Percentiles rank a stretch among this genome's conserved stretches.
These are phyloP conservation scores for Myotis brandtii DNA, from an alignment of 2,113 vertebrate species.

Conservation along the genomic window DNA sequence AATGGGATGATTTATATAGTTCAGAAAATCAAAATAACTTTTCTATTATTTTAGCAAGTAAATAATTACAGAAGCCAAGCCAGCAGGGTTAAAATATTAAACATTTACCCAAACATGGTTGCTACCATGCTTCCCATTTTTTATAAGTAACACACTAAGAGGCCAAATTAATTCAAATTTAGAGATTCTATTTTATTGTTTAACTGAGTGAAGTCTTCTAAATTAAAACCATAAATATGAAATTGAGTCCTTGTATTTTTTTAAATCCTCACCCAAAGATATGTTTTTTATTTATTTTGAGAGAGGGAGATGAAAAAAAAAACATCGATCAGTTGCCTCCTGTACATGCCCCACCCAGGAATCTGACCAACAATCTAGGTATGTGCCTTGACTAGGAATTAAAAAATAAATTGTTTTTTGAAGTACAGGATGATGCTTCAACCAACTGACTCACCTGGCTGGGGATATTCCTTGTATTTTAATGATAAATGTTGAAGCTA, in stretches of 20 bases:
- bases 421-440: not conserved
- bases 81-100: no score
- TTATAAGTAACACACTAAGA: not conserved
- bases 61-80: no score
- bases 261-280: not conserved
- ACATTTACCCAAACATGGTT: no score
- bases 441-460: not conserved
- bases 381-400: no score
- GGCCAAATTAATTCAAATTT: not conserved
- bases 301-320: not conserved
- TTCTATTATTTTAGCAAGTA: no score
- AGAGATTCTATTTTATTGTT: not conserved
- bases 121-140: not conserved
- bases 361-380: not conserved
- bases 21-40: no score
- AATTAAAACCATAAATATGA: conserved; percentile 31
- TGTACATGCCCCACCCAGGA: not conserved
- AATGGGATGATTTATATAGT: no score
- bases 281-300: not conserved
- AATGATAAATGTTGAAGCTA: not conserved
- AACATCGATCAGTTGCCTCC: not conserved
- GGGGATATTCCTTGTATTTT: not conserved
- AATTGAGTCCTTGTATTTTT: not conserved
- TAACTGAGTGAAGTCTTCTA: not conserved
- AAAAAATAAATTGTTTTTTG: not conserved